phyloP scores from a whole-genome alignment of 2,888 invertebrate genomes.

The Falcaria lacertinaria region DNA sequence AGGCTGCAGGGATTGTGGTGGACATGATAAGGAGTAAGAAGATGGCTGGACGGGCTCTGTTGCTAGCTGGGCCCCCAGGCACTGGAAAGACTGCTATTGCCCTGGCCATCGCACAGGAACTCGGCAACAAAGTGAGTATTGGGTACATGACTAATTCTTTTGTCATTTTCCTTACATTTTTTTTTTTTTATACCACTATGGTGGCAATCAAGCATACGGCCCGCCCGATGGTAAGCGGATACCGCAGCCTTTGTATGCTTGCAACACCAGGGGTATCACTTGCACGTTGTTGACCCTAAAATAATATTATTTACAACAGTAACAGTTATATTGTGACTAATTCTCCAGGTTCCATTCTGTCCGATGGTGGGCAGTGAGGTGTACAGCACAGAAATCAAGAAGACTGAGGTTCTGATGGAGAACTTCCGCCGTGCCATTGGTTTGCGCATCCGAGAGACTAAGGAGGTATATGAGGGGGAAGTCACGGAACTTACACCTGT shows the following conservation, averaged over 20 bases:
- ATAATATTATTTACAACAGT: too few species aligned
- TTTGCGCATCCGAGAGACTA: slow-evolving; percentile 95
- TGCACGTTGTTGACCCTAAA: too few species aligned
- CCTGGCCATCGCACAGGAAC: slow-evolving; percentile 97
- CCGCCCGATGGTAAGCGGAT: too few species aligned
- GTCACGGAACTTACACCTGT: slow-evolving; percentile 98
- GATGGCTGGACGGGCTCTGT: slow-evolving; percentile 97
- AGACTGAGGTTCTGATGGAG: slow-evolving; percentile 99
- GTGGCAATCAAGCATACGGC: too few species aligned
- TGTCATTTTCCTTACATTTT: neutral
- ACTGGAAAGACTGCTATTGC: slow-evolving; percentile 99
- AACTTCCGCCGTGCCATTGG: slow-evolving; percentile 99
- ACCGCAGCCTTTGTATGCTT: too few species aligned
- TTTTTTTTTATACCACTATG: too few species aligned
- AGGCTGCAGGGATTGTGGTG: slow-evolving; percentile 98
- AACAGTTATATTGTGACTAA: too few species aligned
- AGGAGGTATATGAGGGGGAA: slow-evolving; percentile 99
- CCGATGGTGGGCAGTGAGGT: slow-evolving; percentile 97
- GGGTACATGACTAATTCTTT: too few species aligned
- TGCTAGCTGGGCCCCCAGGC: slow-evolving; percentile 97
- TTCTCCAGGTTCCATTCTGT: slow-evolving; percentile 87
- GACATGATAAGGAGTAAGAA: slow-evolving; percentile 97
- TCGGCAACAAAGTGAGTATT: slow-evolving; percentile 89
- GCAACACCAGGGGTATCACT: too few species aligned
- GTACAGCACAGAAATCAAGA: slow-evolving; percentile 99